These are phyloP conservation scores for Synanceia verrucosa DNA, from an alignment of 2,797 vertebrate genomes.

Conservation along the genomic window DNA sequence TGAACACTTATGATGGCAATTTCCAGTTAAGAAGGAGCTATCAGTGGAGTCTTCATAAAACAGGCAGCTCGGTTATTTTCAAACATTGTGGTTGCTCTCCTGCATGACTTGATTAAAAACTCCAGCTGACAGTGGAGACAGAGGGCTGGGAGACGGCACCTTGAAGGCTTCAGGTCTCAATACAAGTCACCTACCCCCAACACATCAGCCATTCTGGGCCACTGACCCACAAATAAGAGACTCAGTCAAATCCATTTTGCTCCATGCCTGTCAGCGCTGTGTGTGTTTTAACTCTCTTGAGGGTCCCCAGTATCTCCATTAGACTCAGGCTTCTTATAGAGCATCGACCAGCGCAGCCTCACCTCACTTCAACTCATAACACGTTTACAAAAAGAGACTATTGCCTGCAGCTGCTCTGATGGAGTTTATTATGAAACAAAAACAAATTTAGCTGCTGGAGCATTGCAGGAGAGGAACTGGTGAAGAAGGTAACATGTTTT, in stretches of 20 bases:
- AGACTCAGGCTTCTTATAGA: conserved; percentile 76
- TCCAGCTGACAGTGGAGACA: conserved; percentile 84
- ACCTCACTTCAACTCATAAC: conserved; percentile 33
- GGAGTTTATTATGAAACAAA: conserved; percentile 24
- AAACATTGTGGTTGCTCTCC: conserved; percentile 26
- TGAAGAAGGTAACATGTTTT: conserved; percentile 40
- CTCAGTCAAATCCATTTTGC: conserved; percentile 83
- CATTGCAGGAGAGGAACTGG: conserved; percentile 1
- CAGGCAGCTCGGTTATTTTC: neutral
- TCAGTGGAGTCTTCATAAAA: conserved; percentile 4
- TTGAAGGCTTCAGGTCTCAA: conserved; percentile 78
- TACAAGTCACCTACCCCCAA: conserved; percentile 73
- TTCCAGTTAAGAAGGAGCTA: conserved; percentile 15
- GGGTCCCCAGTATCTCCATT: conserved; percentile 60
- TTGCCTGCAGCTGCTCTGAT: conserved; percentile 28
- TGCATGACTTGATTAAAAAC: conserved; percentile 83
- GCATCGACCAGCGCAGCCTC: conserved; percentile 16
- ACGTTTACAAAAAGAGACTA: neutral
- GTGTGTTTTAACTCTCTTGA: conserved; percentile 68
- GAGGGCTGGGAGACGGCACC: conserved; percentile 73
- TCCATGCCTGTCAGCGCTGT: conserved; percentile 62
- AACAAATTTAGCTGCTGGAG: conserved; percentile 32
- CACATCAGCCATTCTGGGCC: conserved; percentile 77
- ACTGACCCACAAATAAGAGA: conserved; percentile 83
- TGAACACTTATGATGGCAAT: conserved; percentile 40